These are phyloP conservation scores for Myotis findleyi DNA, from an alignment of 2,797 vertebrate species.

Conservation along the genomic window DNA sequence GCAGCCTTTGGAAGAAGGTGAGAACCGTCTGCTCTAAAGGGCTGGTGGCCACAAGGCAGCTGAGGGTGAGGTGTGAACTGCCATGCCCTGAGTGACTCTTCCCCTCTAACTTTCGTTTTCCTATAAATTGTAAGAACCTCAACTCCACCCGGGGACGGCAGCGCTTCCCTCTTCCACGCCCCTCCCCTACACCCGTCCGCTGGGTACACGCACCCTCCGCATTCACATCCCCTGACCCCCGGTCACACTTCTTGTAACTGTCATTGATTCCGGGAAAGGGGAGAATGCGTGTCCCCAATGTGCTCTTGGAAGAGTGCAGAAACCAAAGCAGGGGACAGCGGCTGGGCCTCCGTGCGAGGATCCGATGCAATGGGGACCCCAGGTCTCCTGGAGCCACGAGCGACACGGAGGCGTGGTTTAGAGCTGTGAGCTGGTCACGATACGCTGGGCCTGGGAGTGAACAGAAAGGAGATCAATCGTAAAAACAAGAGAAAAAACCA, in stretches of 20 bases:
- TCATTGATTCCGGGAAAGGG: constrained; percentile 16
- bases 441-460: not conserved
- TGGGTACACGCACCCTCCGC: not conserved
- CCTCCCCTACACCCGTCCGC: not conserved
- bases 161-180: constrained; percentile 56
- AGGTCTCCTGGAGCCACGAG: not conserved
- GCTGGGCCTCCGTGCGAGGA: not conserved
- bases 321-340: not conserved
- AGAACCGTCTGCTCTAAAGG: constrained; percentile 68
- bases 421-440: not conserved
- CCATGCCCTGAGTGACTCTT: constrained; percentile 18
- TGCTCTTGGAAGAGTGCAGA: not conserved
- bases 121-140: constrained; percentile 62
- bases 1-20: constrained; percentile 32
- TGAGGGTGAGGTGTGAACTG: constrained; percentile 68
- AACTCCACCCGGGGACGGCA: not conserved
- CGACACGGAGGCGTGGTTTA: not conserved
- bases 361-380: not conserved
- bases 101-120: constrained; percentile 75
- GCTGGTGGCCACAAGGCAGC: constrained; percentile 69
- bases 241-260: constrained; percentile 27
- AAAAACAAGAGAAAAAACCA: not conserved
- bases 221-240: not conserved
- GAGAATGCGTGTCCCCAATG: not conserved
- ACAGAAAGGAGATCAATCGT: not conserved